These are phyloP conservation scores for Uropetala carovei DNA, from an alignment of 2,888 invertebrate species.

Conservation along the genomic window DNA sequence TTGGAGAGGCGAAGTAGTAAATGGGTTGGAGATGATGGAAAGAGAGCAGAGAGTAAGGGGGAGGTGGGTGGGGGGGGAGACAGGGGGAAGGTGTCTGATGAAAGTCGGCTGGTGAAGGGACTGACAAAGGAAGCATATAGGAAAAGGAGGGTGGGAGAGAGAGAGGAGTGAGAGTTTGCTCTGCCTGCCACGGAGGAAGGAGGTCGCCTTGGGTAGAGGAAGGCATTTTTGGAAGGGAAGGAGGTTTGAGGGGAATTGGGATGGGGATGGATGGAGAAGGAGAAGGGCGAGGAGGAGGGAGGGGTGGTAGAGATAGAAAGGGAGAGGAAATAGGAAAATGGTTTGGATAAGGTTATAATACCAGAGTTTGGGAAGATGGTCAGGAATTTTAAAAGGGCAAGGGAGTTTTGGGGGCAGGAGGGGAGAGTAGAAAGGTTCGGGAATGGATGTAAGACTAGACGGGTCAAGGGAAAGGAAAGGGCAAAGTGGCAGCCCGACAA, in stretches of 20 bases:
- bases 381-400: background rate
- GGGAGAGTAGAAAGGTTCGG: background rate
- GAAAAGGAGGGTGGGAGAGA: background rate
- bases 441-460: background rate
- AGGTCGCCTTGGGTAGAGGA: background rate
- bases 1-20: background rate
- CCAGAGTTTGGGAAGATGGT: background rate
- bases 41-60: background rate
- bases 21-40: background rate
- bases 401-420: background rate
- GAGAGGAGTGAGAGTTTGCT: background rate
- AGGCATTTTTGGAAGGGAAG: background rate
- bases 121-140: background rate
- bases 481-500: too few relatives aligned
- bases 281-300: background rate
- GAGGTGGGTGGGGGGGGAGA: background rate
- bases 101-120: background rate
- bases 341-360: constrained; percentile 4
- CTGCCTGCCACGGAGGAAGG: background rate
- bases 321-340: background rate
- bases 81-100: background rate
- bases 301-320: background rate
- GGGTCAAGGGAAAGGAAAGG: background rate
- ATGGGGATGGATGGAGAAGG: background rate
- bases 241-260: background rate